Evolutionary conservation across 2,113 vertebrate genomes (phyloP).

Genomic region (Chaetura pelagica): DNA sequence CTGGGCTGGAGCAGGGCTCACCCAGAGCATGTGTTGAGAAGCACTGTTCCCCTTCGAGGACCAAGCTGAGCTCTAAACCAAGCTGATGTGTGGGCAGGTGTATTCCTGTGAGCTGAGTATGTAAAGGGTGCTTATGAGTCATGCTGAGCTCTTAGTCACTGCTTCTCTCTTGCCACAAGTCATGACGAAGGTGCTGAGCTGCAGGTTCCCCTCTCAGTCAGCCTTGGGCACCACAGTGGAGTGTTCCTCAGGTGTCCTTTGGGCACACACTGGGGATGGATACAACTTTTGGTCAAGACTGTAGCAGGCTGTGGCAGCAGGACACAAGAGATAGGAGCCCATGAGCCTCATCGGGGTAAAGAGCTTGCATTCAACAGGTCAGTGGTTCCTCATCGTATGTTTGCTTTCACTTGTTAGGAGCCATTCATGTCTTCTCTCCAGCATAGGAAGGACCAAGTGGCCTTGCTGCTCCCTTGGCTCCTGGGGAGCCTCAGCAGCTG

Average conservation of each 20-base stretch:
- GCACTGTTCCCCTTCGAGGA: fast-evolving
- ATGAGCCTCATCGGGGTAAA: not conserved
- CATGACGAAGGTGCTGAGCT: not conserved
- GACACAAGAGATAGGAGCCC: not conserved
- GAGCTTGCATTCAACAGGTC: not conserved
- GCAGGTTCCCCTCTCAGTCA: not conserved
- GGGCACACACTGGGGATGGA: fast-evolving
- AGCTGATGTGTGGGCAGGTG: not conserved
- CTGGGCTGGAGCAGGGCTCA: fast-evolving
- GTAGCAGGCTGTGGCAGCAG: not conserved
- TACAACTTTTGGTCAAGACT: not conserved
- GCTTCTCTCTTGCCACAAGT: constrained; percentile 24
- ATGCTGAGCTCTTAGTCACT: not conserved
- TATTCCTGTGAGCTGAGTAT: not conserved
- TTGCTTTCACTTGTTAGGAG: not conserved
- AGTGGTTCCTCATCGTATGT: not conserved
- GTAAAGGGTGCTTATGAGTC: constrained; percentile 39
- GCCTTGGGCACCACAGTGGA: fast-evolving
- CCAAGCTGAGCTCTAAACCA: not conserved
- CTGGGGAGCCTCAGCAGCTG: not conserved
- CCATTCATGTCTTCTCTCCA: not conserved
- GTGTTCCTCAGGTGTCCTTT: fast-evolving
- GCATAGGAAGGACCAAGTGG: fast-evolving
- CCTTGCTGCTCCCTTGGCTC: fast-evolving
- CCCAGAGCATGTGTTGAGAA: fast-evolving